Evolutionary conservation across 2,888 invertebrate species (phyloP), one percentile per base, ranked within the genome.

Genomic region (Acleris cristana): DNA sequence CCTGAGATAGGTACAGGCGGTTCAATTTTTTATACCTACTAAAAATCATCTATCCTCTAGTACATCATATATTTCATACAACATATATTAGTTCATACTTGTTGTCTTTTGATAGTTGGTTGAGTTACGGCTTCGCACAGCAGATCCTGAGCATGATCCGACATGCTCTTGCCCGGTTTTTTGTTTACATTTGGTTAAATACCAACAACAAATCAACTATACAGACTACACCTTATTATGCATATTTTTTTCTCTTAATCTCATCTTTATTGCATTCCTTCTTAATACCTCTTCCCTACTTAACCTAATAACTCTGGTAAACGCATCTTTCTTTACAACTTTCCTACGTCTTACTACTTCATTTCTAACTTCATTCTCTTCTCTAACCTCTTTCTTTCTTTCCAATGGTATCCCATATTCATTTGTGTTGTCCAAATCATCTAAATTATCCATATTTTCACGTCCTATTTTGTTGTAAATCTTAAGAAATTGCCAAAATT

Each of bases 401-500:
- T 40, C 40, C 40, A 40, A 34, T 30, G 87, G 87, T 10, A 85
- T 74, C 2, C 90, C 90, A 64, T 85, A 90, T 57, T 85, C 86
- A 0, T 70, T 73, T n/a, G 81, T 78, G 0, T 72, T 72, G 26
- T 85, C 80, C 44, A 89, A 74, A 76, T 90, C 89, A 4, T 81
- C 66, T 40, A 89, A 88, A 74, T 87, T 85, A 0, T 82, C 81
- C 0, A 89, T 73, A 23, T 88, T 85, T 2, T 90, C 90, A 2
- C 80, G 70, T 0, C 80, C 74, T 82, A 92, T 87, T 72, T 83
- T 86, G 67, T 91, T 91, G 60, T 81, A 91, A 2, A 90, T 89
- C 64, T 90, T 90, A 16, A 90, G 59, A 70, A 92, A 92, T 34
- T 92, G 90, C 87, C 90, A 89, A 54, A 92, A 92, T 23, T 90